Evolutionary conservation across 2,888 invertebrate species (phyloP).

Genomic region (Cremastinae sp.): DNA sequence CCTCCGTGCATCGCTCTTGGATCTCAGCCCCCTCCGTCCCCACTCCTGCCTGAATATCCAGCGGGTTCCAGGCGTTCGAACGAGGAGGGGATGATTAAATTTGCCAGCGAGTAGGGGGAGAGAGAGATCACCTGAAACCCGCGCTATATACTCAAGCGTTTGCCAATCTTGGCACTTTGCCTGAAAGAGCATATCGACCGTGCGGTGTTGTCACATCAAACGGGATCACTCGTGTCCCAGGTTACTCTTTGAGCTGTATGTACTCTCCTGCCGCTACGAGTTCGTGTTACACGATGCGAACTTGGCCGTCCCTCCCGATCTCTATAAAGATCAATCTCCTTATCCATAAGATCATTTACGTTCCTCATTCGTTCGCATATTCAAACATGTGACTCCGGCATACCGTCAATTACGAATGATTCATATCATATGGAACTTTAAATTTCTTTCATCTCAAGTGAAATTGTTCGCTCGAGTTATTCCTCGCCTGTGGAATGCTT

Average conservation of each 20-base stretch:
- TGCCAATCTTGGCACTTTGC: conserved; percentile 80
- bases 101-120: conserved; percentile 68
- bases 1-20: conserved; percentile 5
- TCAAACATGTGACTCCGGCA: too few relatives aligned
- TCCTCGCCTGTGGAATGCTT: too few relatives aligned
- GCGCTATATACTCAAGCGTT: conserved; percentile 74
- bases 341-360: too few relatives aligned
- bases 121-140: conserved; percentile 73
- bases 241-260: conserved; percentile 64
- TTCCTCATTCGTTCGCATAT: too few relatives aligned
- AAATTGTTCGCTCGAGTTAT: background rate
- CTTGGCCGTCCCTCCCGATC: conserved; percentile 38
- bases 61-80: conserved; percentile 67
- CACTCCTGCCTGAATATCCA: conserved; percentile 66
- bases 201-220: conserved; percentile 78
- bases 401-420: too few relatives aligned
- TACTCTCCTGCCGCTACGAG: conserved; percentile 52
- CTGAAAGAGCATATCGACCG: conserved; percentile 80
- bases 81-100: too few relatives aligned
- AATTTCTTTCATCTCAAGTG: background rate
- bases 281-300: conserved; percentile 71
- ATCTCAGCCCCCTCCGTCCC: conserved; percentile 62
- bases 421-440: too few relatives aligned
- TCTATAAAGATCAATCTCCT: background rate
- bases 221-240: conserved; percentile 69